Evolutionary conservation across 2,888 invertebrate species (phyloP).

Genomic region (Euzophera pinguis): DNA sequence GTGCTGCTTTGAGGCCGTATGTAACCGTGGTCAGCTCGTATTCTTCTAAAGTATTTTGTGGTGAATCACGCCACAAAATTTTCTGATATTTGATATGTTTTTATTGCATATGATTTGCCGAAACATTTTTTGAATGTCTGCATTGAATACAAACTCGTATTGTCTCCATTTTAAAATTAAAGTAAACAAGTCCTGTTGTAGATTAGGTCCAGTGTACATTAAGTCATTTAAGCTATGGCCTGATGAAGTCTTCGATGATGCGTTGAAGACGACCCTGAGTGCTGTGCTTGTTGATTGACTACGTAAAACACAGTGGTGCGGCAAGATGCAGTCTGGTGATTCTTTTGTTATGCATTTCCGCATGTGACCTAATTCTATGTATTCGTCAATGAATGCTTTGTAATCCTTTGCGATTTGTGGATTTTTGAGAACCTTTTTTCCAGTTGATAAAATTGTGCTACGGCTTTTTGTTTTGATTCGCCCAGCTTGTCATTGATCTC

Average conservation of each 20-base stretch:
- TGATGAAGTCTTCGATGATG: constrained; percentile 9
- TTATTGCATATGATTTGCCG: not conserved
- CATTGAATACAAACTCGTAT: not conserved
- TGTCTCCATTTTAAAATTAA: constrained; percentile 12
- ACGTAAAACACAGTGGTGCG: constrained; percentile 11
- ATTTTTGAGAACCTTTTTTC: not conserved
- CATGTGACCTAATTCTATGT: constrained; percentile 2
- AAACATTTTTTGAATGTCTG: constrained; percentile 13
- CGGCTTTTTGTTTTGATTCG: not conserved
- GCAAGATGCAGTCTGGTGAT: constrained; percentile 11
- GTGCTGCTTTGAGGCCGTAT: not conserved
- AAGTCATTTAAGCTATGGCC: constrained; percentile 11
- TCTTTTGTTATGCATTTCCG: not conserved
- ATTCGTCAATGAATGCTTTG: constrained; percentile 2
- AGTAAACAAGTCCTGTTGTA: constrained; percentile 10
- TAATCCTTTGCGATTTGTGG: not conserved
- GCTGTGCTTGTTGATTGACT: not conserved
- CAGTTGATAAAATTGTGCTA: not conserved
- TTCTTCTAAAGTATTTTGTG: not conserved
- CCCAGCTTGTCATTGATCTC: not conserved
- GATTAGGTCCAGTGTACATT: constrained; percentile 10
- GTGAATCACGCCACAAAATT: not conserved
- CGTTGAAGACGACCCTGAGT: constrained; percentile 12
- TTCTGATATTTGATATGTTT: not conserved
- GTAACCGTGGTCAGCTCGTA: not conserved